These are phyloP conservation scores for Dinomys branickii DNA, from an alignment of 2,113 vertebrate species.

Conservation along the genomic window DNA sequence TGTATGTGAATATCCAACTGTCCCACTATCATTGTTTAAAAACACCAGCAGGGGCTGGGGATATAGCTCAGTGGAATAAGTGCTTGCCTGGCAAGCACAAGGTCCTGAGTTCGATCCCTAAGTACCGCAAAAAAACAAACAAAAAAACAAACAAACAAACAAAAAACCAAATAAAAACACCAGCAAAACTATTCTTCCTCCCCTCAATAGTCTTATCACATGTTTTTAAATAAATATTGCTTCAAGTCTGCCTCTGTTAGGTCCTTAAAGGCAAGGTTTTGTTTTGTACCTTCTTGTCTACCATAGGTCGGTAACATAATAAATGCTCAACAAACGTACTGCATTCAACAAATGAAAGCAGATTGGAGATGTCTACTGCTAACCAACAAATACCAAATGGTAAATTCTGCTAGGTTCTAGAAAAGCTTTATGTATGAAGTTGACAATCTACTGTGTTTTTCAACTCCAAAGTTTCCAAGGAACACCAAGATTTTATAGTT, in stretches of 20 bases:
- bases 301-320: neutral
- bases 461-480: neutral
- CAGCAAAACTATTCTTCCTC: slow-evolving; percentile 18
- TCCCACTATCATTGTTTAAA: neutral
- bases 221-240: slow-evolving; percentile 43
- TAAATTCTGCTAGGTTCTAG: neutral
- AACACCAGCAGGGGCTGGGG: no score
- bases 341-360: neutral
- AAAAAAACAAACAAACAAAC: no score
- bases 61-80: no score
- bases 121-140: no score
- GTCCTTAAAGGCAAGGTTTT: slow-evolving; percentile 2
- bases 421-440: neutral
- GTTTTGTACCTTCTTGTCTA: neutral
- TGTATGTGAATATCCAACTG: neutral
- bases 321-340: neutral
- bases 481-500: neutral
- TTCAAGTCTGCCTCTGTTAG: neutral
- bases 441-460: slow-evolving; percentile 16
- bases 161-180: no score
- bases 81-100: no score
- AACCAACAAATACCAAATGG: slow-evolving; percentile 8
- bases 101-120: no score
- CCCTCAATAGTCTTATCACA: neutral
- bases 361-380: slow-evolving; percentile 26